Base-by-base conservation (phyloP, 2,888 invertebrate species). In the Endomychus coccineus region DNA sequence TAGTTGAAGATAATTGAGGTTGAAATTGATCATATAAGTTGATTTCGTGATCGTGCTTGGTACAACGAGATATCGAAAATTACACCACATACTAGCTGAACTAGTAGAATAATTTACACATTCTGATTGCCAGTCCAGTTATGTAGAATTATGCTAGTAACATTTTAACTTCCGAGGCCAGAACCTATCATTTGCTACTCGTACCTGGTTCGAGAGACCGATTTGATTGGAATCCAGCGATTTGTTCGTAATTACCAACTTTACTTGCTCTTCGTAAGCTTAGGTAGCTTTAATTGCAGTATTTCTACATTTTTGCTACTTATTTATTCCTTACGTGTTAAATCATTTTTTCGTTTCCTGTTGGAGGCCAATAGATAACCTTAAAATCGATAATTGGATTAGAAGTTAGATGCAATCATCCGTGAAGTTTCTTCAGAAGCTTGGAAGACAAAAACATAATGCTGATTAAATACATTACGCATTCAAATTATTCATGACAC, bases 151-250 rank as follows among this genome's bases (percentile, higher is more conserved):
- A 62, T 62, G 57, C 61, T 54, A 59, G 59, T 54, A 61, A 61
- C 60, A 59, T 62, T 61, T 61, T 59, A 61, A 62, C 62, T 62
- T 62, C 62, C 62, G 62, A 62, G 61, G 52, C 47, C 53, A 48
- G 45, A 62, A 56, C 60, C 62, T 61, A 61, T 62, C 58, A 62
- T 62, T 62, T 62, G 53, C 58, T 56, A 58, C 57, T 56, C 55
- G 54, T 55, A 56, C 58, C 56, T 55, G 56, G 55, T 58, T 58
- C 56, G 52, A 42, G 45, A 55, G 58, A 55, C 55, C 56, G 55
- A 56, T 56, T 58, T 53, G 58, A 61, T 60, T 50, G 61, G 59
- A 61, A 61, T 61, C 58, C 58, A 52, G 49, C 49, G 54, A 57
- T 61, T 60, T 54, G 57, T 55, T 55, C 49, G 58, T 57, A 61